Base-by-base conservation (phyloP, 2,113 vertebrate genomes). In the Ctenodactylus gundi region DNA sequence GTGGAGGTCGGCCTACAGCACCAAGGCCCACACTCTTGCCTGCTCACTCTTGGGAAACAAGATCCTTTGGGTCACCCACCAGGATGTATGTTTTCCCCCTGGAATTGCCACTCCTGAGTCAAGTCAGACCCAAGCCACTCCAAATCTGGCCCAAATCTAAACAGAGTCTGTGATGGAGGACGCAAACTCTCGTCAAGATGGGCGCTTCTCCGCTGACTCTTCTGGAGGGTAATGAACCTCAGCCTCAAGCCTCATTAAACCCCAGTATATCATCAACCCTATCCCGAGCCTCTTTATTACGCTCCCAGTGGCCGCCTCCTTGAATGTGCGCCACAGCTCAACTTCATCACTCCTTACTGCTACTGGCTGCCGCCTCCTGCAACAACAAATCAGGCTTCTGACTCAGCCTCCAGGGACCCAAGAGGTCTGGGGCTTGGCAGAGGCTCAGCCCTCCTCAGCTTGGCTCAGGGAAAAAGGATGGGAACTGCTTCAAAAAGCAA, bases 171-270 rank as follows among this genome's bases (percentile, higher is more conserved):
- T 3, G 55, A 87, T 36, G 41, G 39, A 20, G 51, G 84, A 75
- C 15, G 75, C 86, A 70, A 78, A 83, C 27, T 53, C 92, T 83
- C 41, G n/a, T 64, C 49, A 51, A 62, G 62, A 88, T 31, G 18
- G 0, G 1, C 18, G 0, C 49, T 1, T 57, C 76, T 90, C 86
- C 67, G 81, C 51, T 68, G 81, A 23, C 76, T 85, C 95, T 58
- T 85, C 8, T 2, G 7, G n/a, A 5, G 62, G 27, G 39, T 97
- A 97, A 97, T 11, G 70, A 97, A 78, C 93, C 92, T 85, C 85
- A 81, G 94, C 34, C 23, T 85, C 92, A 78, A 94, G 97, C 92
- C 75, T 97, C 96, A 90, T 92, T 96, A 97, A 95, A 72, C 73
- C 46, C 89, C 96, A 90, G 87, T 89, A 83, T 89, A 88, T 82